These are phyloP conservation scores for Amyelois transitella DNA, from an alignment of 1,140 invertebrate genomes.

Conservation along the genomic window DNA sequence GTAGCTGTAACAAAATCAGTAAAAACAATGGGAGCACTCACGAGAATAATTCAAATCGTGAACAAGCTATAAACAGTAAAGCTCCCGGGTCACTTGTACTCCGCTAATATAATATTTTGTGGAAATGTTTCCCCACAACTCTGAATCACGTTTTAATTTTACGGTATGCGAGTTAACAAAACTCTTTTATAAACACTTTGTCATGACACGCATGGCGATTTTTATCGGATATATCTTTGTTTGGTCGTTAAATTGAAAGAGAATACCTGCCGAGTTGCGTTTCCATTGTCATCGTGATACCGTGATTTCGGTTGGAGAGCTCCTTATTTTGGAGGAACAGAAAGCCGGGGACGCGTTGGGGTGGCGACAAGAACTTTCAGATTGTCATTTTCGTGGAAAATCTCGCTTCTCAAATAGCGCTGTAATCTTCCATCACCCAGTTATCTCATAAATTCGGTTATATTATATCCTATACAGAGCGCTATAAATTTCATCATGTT, in stretches of 20 bases:
- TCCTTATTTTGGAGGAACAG: conserved; percentile 4
- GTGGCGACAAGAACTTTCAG: conserved; percentile 5
- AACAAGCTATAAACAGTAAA: background rate
- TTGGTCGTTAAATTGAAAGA: background rate
- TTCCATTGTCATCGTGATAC: background rate
- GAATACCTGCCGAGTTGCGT: background rate
- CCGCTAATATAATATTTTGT: background rate
- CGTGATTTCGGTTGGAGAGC: background rate
- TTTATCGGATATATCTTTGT: background rate
- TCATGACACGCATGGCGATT: background rate
- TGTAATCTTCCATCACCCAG: conserved; percentile 16
- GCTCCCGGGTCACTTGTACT: background rate
- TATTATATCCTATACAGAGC: conserved; percentile 12
- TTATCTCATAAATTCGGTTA: conserved; percentile 6
- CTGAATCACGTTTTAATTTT: background rate
- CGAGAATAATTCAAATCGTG: background rate
- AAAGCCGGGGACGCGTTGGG: background rate
- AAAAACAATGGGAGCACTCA: background rate
- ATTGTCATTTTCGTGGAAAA: conserved; percentile 17
- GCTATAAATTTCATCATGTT: background rate
- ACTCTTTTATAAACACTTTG: background rate
- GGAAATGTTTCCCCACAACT: background rate
- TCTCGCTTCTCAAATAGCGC: conserved; percentile 18
- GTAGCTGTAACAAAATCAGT: too few relatives aligned
- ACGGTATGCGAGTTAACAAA: background rate